Conservation (phyloP, 2,797 vertebrate species). For the Serranus cabrilla region DNA sequence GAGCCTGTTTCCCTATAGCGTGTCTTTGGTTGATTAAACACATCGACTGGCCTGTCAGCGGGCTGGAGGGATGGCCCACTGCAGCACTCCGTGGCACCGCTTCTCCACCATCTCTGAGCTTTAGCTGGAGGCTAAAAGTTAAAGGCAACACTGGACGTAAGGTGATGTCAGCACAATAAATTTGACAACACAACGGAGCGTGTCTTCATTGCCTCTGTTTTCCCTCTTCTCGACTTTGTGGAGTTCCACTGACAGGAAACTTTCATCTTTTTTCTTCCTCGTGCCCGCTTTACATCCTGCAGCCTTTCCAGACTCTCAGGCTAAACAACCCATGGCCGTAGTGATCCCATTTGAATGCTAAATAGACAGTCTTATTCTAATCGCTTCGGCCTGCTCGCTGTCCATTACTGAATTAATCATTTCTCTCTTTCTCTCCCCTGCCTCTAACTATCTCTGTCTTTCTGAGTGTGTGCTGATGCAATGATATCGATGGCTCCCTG, state of each 20-base stretch:
- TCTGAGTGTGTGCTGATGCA: constrained; percentile 44
- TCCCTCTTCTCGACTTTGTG: not conserved
- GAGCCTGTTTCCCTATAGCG: constrained; percentile 62
- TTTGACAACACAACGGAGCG: constrained; percentile 42
- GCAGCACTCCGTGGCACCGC: constrained; percentile 39
- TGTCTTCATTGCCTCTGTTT: constrained; percentile 47
- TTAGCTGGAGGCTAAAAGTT: constrained; percentile 51
- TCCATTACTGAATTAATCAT: constrained; percentile 60
- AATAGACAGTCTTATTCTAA: constrained; percentile 59
- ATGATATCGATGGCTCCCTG: constrained; percentile 61
- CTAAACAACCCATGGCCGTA: constrained; percentile 41
- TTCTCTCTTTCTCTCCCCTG: constrained; percentile 31
- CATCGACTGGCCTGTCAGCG: constrained; percentile 76
- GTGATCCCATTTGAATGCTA: constrained; percentile 61
- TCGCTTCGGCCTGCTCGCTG: constrained; percentile 52
- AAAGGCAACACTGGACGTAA: constrained; percentile 28
- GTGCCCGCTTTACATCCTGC: constrained; percentile 3
- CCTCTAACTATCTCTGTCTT: constrained; percentile 26
- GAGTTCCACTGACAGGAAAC: constrained; percentile 23
- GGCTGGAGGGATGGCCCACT: constrained; percentile 64
- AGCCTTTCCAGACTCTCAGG: constrained; percentile 17
- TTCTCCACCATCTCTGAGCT: constrained; percentile 36
- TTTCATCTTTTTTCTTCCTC: constrained; percentile 18
- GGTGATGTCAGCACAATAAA: constrained; percentile 50
- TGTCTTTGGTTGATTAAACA: constrained; percentile 79